Conservation (phyloP, 2,888 invertebrate species). For the Sacculina carcini region DNA sequence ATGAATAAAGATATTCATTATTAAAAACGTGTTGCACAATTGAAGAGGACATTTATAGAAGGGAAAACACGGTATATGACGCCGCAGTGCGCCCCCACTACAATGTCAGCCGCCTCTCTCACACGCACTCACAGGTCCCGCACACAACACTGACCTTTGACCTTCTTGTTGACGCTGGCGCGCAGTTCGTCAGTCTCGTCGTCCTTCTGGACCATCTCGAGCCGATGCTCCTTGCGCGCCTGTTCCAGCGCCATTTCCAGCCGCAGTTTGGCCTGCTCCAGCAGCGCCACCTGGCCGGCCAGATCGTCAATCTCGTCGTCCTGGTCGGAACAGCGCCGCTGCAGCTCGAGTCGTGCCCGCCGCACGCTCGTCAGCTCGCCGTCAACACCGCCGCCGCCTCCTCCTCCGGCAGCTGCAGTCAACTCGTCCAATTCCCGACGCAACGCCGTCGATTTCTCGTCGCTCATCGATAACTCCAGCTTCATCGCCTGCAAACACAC, state of each 20-base stretch:
- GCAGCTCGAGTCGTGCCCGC: conserved; percentile 45
- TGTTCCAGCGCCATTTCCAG: conserved; percentile 83
- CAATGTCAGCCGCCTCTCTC: background rate
- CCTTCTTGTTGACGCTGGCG: conserved; percentile 68
- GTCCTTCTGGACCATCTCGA: conserved; percentile 68
- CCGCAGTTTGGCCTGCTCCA: conserved; percentile 75
- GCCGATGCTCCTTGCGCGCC: conserved; percentile 61
- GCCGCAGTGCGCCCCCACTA: too few species aligned
- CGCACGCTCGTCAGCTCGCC: conserved; percentile 59
- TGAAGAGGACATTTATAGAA: too few species aligned
- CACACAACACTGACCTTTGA: conserved; percentile 33
- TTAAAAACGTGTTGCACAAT: background rate
- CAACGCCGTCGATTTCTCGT: conserved; percentile 51
- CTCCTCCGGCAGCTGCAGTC: conserved; percentile 44
- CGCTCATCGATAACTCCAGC: conserved; percentile 63
- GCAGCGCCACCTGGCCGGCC: conserved; percentile 61
- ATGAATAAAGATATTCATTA: too few species aligned
- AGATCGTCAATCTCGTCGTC: conserved; percentile 90
- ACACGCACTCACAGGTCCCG: background rate
- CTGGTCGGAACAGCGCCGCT: conserved; percentile 14
- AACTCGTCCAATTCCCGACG: conserved; percentile 63
- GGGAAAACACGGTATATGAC: too few species aligned
- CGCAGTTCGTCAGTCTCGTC: conserved; percentile 80
- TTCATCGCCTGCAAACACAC: conserved; percentile 37
- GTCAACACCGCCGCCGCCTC: too few species aligned